Evolutionary conservation across 30 jellyfish, hydroid and myxozoan genomes (phyloP), one percentile per base, ranked within the genome.

Genomic region (Mastigias papua): DNA sequence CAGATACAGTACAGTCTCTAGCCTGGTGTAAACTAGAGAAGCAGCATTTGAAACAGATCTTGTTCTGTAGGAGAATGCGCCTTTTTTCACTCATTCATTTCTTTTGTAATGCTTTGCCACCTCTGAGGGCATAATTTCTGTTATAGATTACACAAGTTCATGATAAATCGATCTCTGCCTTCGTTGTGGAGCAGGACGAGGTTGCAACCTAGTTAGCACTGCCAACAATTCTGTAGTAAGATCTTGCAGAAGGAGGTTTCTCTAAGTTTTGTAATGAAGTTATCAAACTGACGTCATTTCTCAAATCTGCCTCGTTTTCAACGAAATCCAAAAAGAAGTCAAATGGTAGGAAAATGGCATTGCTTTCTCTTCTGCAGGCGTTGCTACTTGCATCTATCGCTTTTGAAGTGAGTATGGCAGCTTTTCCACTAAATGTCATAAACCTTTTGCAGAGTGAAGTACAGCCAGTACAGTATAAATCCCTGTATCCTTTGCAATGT

Each of bases 271-370:
- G 23, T 21, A 62, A 10, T 50, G 72, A 46, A 34, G 23, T 29
- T 15, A 74, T 74, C 72, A 74, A 74, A 33, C 86, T 74, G 86
- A 46, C 86, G 33, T 74, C 72, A 42, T 74, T 74, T 74, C 86
- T 72, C 84, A 72, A 27, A 33, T 72, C 84, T 28, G 84, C 84
- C 42, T 74, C 86, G 50, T 11, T 74, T 48, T 34, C 46, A 33
- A 74, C 42, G 48, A 74, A 46, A 42, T 74, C 67, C 46, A 74
- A 31, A 50, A 74, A 74, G 28, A 74, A 34, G 34, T 74, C 37
- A 46, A 74, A 74, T 34, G 86, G 86, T 48, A 72, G 86, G 46
- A 74, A 74, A 48, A 50, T 50, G 31, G 64, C 86, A 48, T 74
- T 19, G 54, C 0, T 34, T 26, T 74, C 72, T 50, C 86, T 74